Base-by-base conservation (phyloP, 1,140 invertebrate genomes). In the Cydia pomonella region DNA sequence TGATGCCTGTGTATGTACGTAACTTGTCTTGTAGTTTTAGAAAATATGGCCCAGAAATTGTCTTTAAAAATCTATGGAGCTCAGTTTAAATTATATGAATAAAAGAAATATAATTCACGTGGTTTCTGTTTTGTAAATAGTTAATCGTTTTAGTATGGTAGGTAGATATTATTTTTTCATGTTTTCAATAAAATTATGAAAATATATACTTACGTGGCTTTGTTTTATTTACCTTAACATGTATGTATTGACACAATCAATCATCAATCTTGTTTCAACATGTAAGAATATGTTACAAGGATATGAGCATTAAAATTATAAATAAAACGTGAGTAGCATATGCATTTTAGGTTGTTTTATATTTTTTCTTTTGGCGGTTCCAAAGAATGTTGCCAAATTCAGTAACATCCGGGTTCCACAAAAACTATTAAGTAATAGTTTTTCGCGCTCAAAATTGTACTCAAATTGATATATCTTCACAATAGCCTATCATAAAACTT, bases 291-390 rank as follows among this genome's bases (percentile, higher is more conserved):
- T 44, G 41, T 44, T 1, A 44, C 41, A 44, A 13, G 1, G 13
- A 44, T 44, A 44, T 44, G 41, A 16, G 41, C 41, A 44, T 44
- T 44, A 44, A n/a, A 12, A 44, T 44, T 44, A 3, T 44, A 44
- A 44, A 44, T 44, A 13, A 44, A 44, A 16, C 12, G 41, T 44
- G 41, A 44, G 16, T 16, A 44, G 3, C 12, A 13, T 44, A 53
- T 53, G 50, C 3, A 18, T 53, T 53, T n/a, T 21, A 53, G 50
- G 50, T 53, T 53, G 18, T 53, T 18, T 16, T 2, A 38, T 59
- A 18, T 59, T 59, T 59, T 38, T 23, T n/a, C 18, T 59, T 59
- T 59, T 59, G 53, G 53, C 53, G 53, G 53, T 59, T 23, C 21
- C n/a, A 10, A 10, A 59, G 16, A 23, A 23, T 23, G 53, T 59